These are phyloP conservation scores for Unio delphinus DNA, from an alignment of 2,888 invertebrate species.

Conservation along the genomic window DNA sequence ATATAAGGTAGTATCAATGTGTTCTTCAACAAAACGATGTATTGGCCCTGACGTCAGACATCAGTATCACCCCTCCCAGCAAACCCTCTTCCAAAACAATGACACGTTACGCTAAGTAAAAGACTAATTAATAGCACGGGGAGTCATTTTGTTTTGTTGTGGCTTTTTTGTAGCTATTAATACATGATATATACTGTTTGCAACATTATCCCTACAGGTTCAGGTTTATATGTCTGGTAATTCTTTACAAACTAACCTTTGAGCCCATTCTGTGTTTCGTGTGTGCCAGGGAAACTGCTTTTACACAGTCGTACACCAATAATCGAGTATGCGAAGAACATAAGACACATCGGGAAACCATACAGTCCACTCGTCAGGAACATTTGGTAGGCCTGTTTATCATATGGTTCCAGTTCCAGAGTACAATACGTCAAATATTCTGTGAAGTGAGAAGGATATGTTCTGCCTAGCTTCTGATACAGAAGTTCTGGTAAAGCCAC, in stretches of 20 bases:
- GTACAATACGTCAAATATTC: constrained; percentile 51
- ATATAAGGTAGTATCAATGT: no score
- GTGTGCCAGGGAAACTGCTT: constrained; percentile 28
- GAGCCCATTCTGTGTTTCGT: constrained; percentile 1
- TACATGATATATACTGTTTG: no score
- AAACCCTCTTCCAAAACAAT: no score
- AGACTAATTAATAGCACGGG: no score
- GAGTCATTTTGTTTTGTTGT: no score
- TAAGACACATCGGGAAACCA: constrained; percentile 77
- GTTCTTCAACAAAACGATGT: no score
- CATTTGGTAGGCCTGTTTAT: constrained; percentile 50
- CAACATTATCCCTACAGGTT: no score
- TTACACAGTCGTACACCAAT: constrained; percentile 65
- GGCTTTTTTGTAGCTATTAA: no score
- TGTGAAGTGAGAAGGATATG: constrained; percentile 51
- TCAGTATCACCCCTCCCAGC: no score
- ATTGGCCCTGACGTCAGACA: no score
- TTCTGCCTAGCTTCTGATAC: constrained; percentile 29
- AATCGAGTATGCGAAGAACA: constrained; percentile 63
- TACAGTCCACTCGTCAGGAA: constrained; percentile 76
- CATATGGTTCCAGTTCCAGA: constrained; percentile 25
- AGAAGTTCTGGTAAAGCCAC: constrained; percentile 63
- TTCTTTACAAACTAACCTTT: no score
- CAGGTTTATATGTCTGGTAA: neutral
- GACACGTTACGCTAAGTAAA: no score